phyloP scores from a whole-genome alignment of 1,140 invertebrate species.

The Lasioglossum albipes region DNA sequence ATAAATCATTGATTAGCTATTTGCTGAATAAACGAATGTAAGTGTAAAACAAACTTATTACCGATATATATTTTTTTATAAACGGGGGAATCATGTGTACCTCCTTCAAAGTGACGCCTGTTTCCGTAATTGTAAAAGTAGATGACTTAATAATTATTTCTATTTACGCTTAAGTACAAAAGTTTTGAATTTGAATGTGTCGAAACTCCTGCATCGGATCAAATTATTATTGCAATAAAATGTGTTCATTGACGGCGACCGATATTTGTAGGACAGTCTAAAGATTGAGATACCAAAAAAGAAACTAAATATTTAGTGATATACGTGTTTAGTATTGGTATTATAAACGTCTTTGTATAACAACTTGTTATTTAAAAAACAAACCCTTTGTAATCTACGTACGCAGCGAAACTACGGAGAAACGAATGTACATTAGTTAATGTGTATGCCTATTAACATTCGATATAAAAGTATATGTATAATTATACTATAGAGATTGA shows the following conservation, averaged over 20 bases:
- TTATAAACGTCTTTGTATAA: constrained; percentile 3
- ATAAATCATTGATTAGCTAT: not conserved
- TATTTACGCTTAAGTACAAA: no score
- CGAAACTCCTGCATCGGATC: not conserved
- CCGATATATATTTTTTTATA: no score
- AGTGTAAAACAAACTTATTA: no score
- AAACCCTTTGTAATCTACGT: not conserved
- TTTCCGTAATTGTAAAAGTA: no score
- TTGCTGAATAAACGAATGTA: not conserved
- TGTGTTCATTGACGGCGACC: not conserved
- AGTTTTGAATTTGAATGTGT: no score
- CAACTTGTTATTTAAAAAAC: not conserved
- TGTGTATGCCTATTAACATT: constrained; percentile 8
- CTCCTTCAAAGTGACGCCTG: no score
- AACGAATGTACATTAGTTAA: not conserved
- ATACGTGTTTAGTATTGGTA: constrained; percentile 6
- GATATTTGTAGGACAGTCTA: not conserved
- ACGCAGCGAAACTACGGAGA: not conserved
- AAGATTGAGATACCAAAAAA: constrained; percentile 7
- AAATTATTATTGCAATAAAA: not conserved
- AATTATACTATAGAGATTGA: constrained; percentile 15
- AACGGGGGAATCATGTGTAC: no score
- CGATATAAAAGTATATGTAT: constrained; percentile 1
- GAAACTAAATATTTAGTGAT: constrained; percentile 7
- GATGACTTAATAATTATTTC: no score